Evolutionary conservation across 2,797 vertebrate genomes (phyloP).

Genomic region (Gymnopithys bicolor): DNA sequence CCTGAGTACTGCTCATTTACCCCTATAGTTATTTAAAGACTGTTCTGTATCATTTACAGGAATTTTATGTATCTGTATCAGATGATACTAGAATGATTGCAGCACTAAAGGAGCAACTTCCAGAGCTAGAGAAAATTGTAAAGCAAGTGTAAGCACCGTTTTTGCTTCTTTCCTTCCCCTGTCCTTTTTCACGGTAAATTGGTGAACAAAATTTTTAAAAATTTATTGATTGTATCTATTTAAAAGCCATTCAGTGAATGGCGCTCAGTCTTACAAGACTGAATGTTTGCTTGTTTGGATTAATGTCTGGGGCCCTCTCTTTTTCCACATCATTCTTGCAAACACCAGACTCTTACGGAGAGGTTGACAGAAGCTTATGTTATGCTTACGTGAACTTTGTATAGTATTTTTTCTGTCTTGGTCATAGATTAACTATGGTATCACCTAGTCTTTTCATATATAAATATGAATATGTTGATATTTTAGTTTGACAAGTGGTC

Average conservation of each 20-base stretch:
- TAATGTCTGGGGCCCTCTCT: background rate
- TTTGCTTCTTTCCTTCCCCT: background rate
- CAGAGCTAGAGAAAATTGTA: slow-evolving; percentile 88
- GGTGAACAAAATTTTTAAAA: background rate
- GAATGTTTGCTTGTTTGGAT: background rate
- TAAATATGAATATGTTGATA: background rate
- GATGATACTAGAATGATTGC: slow-evolving; percentile 88
- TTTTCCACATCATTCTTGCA: background rate
- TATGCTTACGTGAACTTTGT: background rate
- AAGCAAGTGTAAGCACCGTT: slow-evolving; percentile 87
- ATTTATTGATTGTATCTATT: background rate
- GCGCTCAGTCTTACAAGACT: background rate
- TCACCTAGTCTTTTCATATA: background rate
- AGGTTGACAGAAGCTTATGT: background rate
- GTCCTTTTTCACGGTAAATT: background rate
- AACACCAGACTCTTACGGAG: background rate
- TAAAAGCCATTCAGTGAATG: background rate
- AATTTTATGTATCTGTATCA: slow-evolving; percentile 91
- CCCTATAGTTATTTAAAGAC: slow-evolving; percentile 62
- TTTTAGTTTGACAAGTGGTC: background rate
- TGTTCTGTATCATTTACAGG: slow-evolving; percentile 82
- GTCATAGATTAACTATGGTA: background rate
- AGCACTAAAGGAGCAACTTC: slow-evolving; percentile 90
- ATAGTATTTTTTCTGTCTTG: background rate
- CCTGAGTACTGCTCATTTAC: slow-evolving; percentile 17